Percentiles rank a stretch among this genome's conserved stretches.
Conservation (phyloP, 2,888 invertebrate species). For the Tipula lateralis region DNA sequence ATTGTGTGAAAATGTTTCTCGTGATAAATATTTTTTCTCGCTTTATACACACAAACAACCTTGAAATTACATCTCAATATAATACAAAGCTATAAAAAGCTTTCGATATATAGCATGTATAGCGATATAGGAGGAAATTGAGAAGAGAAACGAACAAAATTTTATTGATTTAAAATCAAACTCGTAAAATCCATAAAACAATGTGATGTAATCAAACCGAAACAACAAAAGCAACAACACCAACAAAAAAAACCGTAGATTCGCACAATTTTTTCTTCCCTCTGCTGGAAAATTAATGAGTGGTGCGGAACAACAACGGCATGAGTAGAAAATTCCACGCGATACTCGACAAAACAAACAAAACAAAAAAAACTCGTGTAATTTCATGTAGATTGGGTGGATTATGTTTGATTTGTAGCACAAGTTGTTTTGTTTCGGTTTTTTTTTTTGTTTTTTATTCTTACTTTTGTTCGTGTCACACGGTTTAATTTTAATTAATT, state of each 20-base stretch:
- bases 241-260: background rate
- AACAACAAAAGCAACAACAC: background rate
- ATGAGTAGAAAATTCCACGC: background rate
- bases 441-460: background rate
- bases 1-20: background rate
- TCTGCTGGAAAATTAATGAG: background rate
- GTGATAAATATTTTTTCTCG: background rate
- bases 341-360: background rate
- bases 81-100: no score
- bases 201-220: conserved; percentile 11
- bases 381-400: background rate
- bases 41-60: background rate
- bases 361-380: background rate
- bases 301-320: background rate
- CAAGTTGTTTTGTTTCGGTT: background rate
- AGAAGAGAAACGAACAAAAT: background rate
- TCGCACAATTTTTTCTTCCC: background rate
- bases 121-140: background rate
- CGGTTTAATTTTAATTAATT: background rate
- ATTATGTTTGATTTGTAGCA: background rate
- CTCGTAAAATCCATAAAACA: background rate
- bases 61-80: background rate
- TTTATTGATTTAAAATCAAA: conserved; percentile 1
- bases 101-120: background rate
- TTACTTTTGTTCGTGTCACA: no score